Conservation (phyloP, 2,797 vertebrate species). For the Coilia nasus region DNA sequence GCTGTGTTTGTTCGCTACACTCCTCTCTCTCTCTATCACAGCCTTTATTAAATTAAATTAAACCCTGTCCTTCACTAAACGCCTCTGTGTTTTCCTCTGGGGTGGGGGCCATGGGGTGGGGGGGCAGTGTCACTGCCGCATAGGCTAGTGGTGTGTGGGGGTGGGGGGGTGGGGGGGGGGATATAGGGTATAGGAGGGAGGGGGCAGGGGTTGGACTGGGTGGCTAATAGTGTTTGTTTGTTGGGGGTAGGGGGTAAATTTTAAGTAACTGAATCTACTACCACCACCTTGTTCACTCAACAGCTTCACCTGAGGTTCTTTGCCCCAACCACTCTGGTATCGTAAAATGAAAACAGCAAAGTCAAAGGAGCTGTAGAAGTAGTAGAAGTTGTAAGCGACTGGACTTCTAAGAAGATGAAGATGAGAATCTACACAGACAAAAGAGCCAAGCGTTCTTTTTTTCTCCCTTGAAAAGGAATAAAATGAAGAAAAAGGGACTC, state of each 20-base stretch:
- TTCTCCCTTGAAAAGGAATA: neutral
- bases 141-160: neutral
- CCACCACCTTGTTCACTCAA: no score
- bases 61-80: neutral
- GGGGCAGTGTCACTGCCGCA: neutral
- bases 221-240: neutral
- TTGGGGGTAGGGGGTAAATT: neutral
- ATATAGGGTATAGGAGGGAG: neutral
- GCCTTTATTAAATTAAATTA: neutral
- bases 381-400: no score
- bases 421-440: no score
- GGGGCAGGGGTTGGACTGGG: neutral
- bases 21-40: neutral
- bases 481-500: neutral
- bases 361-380: no score
- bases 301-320: no score
- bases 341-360: neutral
- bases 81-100: neutral
- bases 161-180: neutral
- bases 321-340: no score
- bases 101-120: neutral
- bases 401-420: no score
- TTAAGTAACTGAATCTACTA: neutral
- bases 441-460: neutral
- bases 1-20: neutral